Evolutionary conservation across 2,888 invertebrate species (phyloP).

Genomic region (Scotopteryx bipunctaria): DNA sequence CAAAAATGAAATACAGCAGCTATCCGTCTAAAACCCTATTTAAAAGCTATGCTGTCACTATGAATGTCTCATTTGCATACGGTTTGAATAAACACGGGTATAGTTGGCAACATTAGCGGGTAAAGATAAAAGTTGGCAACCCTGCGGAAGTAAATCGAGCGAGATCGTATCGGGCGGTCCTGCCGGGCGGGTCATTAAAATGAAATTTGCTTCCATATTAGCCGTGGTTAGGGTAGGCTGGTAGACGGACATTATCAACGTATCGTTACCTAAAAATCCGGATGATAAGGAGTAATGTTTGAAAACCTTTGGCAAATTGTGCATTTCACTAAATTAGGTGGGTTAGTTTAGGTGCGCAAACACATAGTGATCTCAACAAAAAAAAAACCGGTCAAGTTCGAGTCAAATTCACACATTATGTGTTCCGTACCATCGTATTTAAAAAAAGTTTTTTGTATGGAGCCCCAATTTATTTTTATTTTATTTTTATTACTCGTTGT

Average conservation of each 20-base stretch:
- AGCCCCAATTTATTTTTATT: no score
- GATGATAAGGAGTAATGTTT: no score
- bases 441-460: no score
- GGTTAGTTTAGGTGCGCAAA: no score
- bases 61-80: conserved; percentile 31
- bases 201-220: conserved; percentile 73
- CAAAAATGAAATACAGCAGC: background rate
- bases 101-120: conserved; percentile 32
- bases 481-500: no score
- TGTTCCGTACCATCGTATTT: no score
- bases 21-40: conserved; percentile 12
- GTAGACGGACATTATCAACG: conserved; percentile 33
- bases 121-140: conserved; percentile 47
- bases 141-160: conserved; percentile 62
- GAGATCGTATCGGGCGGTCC: conserved; percentile 60
- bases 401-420: no score
- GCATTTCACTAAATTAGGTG: no score
- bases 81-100: conserved; percentile 31
- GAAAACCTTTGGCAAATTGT: no score
- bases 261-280: conserved; percentile 12
- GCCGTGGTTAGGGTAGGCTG: conserved; percentile 40
- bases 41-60: conserved; percentile 22
- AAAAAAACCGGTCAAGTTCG: no score
- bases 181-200: conserved; percentile 69
- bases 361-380: no score